Evolutionary conservation across 2,113 vertebrate species (phyloP), one percentile per base, ranked within the genome.

Genomic region (Pituophis catenifer): DNA sequence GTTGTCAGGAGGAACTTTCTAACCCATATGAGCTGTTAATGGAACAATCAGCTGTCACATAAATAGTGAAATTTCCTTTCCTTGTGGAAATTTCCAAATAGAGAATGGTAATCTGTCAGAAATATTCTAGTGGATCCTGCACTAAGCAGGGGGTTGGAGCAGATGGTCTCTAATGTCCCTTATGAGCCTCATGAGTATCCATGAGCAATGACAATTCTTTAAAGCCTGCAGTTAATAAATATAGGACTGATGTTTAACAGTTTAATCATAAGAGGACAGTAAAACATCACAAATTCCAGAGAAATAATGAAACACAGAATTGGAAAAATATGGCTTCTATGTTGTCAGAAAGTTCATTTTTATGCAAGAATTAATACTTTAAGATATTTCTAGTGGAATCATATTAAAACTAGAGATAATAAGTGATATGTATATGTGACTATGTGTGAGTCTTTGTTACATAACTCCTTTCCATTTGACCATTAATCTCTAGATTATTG

Each of bases 181-280:
- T 81, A 81, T 17, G 2, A 81, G 33, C 33, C 7, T 81, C 33
- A 38, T 9, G 33, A 81, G 33, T 44, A 44, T 38, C 33, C 17
- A 19, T 8, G 70, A 81, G n/a, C n/a, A 54, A 54, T 53, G 29
- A 52, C 86, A 29, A 15, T 54, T n/a, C n/a, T 88, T 52, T 50
- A 33, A 54, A 8, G 5, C 19, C 12, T 5, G 50, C 44, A 87
- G 3, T 24, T 65, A 12, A 4, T 50, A 48, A 89, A 59, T 0
- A 29, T 4, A n/a, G 33, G 8, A 1, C 33, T 8, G 0, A 23
- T 3, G 48, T 81, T 65, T 88, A 0, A 0, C 0, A 17, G 0
- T 50, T 5, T 7, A 17, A n/a, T 59, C 55, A 0, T 1, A 70
- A 58, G 9, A n/a, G 29, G 5, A 86, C 38, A 54, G 11, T 53